Base-by-base conservation (phyloP, 2,113 vertebrate genomes). In the Bubo scandiacus region DNA sequence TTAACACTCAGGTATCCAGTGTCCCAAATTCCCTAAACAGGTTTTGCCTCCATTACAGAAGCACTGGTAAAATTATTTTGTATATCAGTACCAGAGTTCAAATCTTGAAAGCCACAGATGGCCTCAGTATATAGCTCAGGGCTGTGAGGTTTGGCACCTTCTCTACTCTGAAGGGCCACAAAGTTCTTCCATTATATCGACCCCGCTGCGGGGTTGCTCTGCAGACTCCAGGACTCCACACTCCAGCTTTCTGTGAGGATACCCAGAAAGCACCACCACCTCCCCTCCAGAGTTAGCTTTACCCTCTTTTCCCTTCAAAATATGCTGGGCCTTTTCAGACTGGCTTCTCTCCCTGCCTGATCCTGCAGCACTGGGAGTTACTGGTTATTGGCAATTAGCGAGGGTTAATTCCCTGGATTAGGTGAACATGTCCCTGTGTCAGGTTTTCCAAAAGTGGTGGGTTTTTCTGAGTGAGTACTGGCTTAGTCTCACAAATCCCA, bases 21-120 rank as follows among this genome's bases (percentile, higher is more conserved):
- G 4, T 34, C 21, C 10, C 42, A 55, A 71, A 72, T 94, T 79
- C 23, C 30, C 29, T 63, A 63, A 85, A 19, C 5, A 30, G 25
- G 2, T 38, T 94, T 63, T 87, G 10, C 7, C 16, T 81, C 23
- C 8, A 4, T 47, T 85, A 32, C 57, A 71, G 32, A 81, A 66
- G 2, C 52, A 63, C 10, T 32, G 15, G 8, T 43, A 81, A 62
- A 70, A 54, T 34, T 20, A 7, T 6, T 73, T 81, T 83, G 63
- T 25, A 30, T 65, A 13, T 10, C 1, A 0, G 3, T 1, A 81
- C 5, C 3, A 2, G 83, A 73, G 34, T 78, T 84, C 26, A 49
- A 14, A 62, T 77, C 23, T 61, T 86, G 18, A 52, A 83, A 61
- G 34, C 20, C 62, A 57, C 1, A 2, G 45, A 47, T 22, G 26